These are phyloP conservation scores for Dicyrtoma fusca DNA, from an alignment of 2,888 invertebrate species.

Conservation along the genomic window DNA sequence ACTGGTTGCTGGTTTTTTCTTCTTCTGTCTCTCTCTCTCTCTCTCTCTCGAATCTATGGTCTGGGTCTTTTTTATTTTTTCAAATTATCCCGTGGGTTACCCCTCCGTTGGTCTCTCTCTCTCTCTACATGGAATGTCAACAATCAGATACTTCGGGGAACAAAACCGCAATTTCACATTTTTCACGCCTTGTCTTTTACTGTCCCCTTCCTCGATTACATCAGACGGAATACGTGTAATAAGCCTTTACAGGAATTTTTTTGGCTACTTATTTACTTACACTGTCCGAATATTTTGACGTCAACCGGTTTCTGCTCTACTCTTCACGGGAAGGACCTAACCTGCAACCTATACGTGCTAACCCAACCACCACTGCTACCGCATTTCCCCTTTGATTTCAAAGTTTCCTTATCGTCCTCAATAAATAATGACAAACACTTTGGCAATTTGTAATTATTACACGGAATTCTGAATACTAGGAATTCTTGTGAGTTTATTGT, in stretches of 20 bases:
- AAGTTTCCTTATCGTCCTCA: no score
- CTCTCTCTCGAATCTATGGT: constrained; percentile 7
- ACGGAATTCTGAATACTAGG: no score
- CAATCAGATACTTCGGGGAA: constrained; percentile 26
- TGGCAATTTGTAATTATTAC: no score
- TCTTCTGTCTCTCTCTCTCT: constrained; percentile 16
- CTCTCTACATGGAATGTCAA: constrained; percentile 36
- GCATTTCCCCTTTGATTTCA: no score
- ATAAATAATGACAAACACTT: no score
- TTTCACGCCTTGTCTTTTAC: constrained; percentile 40
- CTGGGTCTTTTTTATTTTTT: not conserved
- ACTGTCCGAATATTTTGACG: no score
- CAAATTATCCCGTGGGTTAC: constrained; percentile 14
- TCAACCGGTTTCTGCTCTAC: no score
- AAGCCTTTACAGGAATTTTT: constrained; percentile 24
- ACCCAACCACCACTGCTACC: no score
- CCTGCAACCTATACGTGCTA: no score
- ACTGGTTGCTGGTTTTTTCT: constrained; percentile 22
- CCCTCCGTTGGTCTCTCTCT: constrained; percentile 11
- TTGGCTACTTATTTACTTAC: not conserved
- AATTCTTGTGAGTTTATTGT: no score
- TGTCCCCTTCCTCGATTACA: constrained; percentile 29
- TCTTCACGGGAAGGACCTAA: no score
- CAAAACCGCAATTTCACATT: constrained; percentile 48
- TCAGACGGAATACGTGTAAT: constrained; percentile 21